Evolutionary conservation across 1,140 invertebrate species (phyloP).

Genomic region (Mizuhopecten yessoensis): DNA sequence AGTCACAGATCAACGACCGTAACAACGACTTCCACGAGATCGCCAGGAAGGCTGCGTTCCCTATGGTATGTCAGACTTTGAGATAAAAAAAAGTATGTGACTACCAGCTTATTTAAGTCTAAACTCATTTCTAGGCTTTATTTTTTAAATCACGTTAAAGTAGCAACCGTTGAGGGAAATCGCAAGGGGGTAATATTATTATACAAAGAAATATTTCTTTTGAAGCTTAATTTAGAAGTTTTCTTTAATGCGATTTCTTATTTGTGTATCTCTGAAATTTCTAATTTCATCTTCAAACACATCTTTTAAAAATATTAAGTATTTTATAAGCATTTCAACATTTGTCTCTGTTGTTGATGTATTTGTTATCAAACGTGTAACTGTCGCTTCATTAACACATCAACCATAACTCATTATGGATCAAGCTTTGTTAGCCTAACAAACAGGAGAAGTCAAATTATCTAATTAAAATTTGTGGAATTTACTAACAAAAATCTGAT

Average conservation of each 20-base stretch:
- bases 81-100: neutral
- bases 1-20: constrained; percentile 96
- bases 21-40: constrained; percentile 99
- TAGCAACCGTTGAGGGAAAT: no score
- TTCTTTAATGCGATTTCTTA: no score
- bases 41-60: constrained; percentile 95
- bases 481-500: neutral
- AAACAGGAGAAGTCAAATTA: no score
- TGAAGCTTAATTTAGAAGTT: no score
- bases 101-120: no score
- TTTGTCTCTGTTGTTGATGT: neutral
- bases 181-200: no score
- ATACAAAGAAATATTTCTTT: no score
- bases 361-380: no score
- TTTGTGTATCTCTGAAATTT: no score
- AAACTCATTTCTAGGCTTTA: no score
- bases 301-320: neutral
- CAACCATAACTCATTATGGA: neutral
- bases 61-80: constrained; percentile 88
- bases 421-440: neutral
- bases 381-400: neutral
- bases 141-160: no score
- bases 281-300: neutral
- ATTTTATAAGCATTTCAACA: neutral
- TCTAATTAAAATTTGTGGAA: no score